Conservation (phyloP, 2,888 invertebrate genomes). For the Macroteleia sp. region DNA sequence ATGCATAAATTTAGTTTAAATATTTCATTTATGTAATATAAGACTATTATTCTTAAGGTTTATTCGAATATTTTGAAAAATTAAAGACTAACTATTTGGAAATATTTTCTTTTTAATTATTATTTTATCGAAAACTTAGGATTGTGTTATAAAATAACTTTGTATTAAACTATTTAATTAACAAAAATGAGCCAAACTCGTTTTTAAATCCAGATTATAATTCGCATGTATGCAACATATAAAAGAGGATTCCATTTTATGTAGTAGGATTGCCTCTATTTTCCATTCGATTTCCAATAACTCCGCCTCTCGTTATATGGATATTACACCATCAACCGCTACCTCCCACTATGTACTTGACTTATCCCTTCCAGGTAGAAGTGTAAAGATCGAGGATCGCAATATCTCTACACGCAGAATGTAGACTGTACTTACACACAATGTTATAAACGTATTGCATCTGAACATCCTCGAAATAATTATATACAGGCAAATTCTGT, state of each 20-base stretch:
- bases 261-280: slow-evolving; percentile 48
- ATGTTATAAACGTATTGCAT: background rate
- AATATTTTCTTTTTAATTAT: too few relatives aligned
- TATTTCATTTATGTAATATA: too few relatives aligned
- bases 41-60: too few relatives aligned
- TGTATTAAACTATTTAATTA: too few relatives aligned
- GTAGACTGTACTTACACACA: background rate
- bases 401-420: slow-evolving; percentile 16
- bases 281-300: slow-evolving; percentile 59
- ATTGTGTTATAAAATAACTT: too few relatives aligned
- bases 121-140: too few relatives aligned
- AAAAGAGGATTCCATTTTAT: slow-evolving; percentile 42
- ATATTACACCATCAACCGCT: slow-evolving; percentile 53
- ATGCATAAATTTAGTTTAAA: too few relatives aligned
- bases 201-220: background rate
- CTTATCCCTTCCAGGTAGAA: slow-evolving; percentile 48
- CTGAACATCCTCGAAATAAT: too few relatives aligned
- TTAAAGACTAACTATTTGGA: too few relatives aligned
- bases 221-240: background rate
- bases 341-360: slow-evolving; percentile 48
- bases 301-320: slow-evolving; percentile 57
- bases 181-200: too few relatives aligned
- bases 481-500: too few relatives aligned
- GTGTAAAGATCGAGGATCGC: slow-evolving; percentile 27
- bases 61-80: too few relatives aligned